A percentile compares a stretch with the other conserved stretches of the same genome.
phyloP scores from a whole-genome alignment of 2,888 invertebrate species.

The Meteorus colon region DNA sequence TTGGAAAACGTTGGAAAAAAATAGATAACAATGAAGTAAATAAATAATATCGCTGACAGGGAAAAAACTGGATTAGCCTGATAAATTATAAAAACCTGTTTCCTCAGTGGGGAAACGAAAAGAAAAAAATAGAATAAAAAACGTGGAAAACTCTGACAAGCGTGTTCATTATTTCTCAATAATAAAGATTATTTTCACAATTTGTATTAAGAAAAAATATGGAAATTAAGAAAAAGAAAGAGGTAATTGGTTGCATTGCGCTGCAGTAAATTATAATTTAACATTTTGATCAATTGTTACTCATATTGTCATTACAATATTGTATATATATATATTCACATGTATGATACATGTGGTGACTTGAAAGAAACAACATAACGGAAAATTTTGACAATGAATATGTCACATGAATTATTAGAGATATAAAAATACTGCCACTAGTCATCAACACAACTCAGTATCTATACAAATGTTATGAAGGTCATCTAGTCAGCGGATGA shows the following conservation, averaged over 20 bases:
- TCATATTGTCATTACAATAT: too few relatives aligned
- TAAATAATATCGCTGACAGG: neutral
- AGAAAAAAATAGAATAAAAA: neutral
- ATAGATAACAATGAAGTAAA: neutral
- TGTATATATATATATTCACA: too few relatives aligned
- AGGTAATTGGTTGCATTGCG: too few relatives aligned
- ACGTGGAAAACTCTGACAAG: neutral
- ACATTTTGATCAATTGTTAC: too few relatives aligned
- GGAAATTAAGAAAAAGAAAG: too few relatives aligned
- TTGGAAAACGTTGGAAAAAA: conserved; percentile 20
- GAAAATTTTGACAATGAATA: neutral
- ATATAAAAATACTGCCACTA: conserved; percentile 8
- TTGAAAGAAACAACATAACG: too few relatives aligned
- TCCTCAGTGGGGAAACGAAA: neutral
- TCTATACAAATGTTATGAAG: neutral
- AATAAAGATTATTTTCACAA: neutral
- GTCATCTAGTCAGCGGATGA: neutral
- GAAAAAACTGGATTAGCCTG: neutral
- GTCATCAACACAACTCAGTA: neutral
- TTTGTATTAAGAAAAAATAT: neutral
- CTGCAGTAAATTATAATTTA: too few relatives aligned
- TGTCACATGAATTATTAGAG: neutral
- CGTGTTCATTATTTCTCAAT: neutral
- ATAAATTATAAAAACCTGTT: neutral
- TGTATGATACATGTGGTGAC: too few relatives aligned